Base-by-base conservation (phyloP, 2,888 invertebrate genomes). In the Clanis bilineata region DNA sequence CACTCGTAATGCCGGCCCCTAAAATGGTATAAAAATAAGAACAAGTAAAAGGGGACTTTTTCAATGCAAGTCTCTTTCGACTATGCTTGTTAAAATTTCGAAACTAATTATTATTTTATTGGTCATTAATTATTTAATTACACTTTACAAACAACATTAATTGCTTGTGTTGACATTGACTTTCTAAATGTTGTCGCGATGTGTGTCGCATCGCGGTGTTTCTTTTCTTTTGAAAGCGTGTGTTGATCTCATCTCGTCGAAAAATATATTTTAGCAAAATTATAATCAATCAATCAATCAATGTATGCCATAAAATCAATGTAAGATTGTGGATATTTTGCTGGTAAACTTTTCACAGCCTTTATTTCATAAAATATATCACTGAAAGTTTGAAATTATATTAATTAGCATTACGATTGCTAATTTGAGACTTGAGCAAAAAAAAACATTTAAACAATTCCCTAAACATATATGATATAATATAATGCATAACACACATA, bases 91-190 rank as follows among this genome's bases (percentile, higher is more conserved):
- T 51, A 32, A 32, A 51, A 51, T 32, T 51, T 18, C 51, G 10
- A 51, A 51, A 32, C 21, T 51, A 51, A 51, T 51, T 51, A 45
- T 25, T 45, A 28, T 51, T 51, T 51, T 51, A 51, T 32, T 51
- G 51, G 32, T 21, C 10, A 32, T 51, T 51, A 32, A 51, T 51
- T 51, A 21, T 51, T 15, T 51, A 18, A 51, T 51, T 47, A 25
- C 25, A 18, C 15, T 28, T 47, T 18, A 18, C 18, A 18, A 45
- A 45, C 22, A 23, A 23, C 6, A 32, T 51, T 51, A 21, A 51
- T 51, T 51, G 18, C 32, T 28, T 9, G 3, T 32, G 12, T 45
- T 23, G 45, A 51, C 32, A 15, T 25, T 51, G 32, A 51, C 51
- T 51, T 51, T 51, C 51, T 32, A 51, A 41, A 18, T 28, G 21